Evolutionary conservation across 2,113 vertebrate species (phyloP), one percentile per base, ranked within the genome.

Genomic region (Corapipo altera): DNA sequence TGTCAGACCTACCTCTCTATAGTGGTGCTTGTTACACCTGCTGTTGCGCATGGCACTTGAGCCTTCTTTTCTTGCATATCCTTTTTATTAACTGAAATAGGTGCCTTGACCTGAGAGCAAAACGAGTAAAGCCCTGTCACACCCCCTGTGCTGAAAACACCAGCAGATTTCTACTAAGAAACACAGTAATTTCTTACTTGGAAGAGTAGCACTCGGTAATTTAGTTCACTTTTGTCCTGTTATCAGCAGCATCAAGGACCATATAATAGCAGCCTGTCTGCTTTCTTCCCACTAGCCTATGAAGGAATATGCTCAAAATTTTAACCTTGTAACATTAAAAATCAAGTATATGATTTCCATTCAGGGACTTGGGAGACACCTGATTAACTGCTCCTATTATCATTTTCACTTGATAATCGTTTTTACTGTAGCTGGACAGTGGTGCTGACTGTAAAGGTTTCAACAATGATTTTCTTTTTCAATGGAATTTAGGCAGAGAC

Each of bases 211-310:
- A 3, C 13, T 83, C 17, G 15, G 8, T 59, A 49, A 67, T 27
- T 43, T 6, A 46, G 30, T 46, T 94, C 27, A 18, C 30, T 67
- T 78, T 59, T 72, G 35, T 59, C 41, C 49, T 57, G 49, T 54
- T 54, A n/a, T 35, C 6, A 7, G 49, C 18, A 65, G 49, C n/a
- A 79, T 67, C 23, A 65, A 71, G 17, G 35, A 9, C 0, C 0
- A 35, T 78, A 15, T 22, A 67, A 69, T 37, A 64, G 39, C 26
- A 73, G 24, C 52, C 20, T 21, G 21, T 49, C 22, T 57, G 15
- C 39, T 81, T 89, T 77, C 57, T 64, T 81, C 33, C 21, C 23
- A 8, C 85, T 48, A n/a, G 70, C 5, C 5, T 76, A 7, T 76
- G 32, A 64, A 77, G 59, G 7, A 58, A 37, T 46, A 70, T 9